Percentiles rank a stretch among this genome's conserved stretches.
Evolutionary conservation across 2,888 invertebrate species (phyloP).

Genomic region (Dasysyrphus tricinctus): DNA sequence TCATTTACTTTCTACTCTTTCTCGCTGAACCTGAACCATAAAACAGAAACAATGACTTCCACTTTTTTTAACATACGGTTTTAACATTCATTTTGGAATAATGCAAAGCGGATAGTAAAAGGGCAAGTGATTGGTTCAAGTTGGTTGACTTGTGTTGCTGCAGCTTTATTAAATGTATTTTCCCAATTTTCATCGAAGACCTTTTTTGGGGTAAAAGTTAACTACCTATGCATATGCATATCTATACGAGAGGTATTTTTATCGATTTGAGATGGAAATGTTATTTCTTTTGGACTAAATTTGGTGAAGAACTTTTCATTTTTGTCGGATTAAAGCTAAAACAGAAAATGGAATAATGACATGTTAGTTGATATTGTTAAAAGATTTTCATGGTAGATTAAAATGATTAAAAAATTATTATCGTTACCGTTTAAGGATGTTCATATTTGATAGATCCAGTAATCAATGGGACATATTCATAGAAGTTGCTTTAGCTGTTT

Average conservation of each 20-base stretch:
- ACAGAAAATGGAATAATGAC: no score
- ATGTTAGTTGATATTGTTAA: no score
- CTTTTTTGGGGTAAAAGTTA: constrained; percentile 9
- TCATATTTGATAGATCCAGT: no score
- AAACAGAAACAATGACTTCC: not conserved
- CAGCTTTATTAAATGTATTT: not conserved
- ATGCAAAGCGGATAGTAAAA: not conserved
- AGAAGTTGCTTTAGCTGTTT: no score
- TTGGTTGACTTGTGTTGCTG: not conserved
- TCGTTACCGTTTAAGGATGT: no score
- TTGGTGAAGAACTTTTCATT: no score
- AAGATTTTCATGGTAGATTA: no score
- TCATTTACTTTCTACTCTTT: constrained; percentile 35
- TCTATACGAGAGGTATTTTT: not conserved
- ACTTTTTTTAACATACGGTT: not conserved
- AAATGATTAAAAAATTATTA: no score
- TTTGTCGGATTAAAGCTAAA: not conserved
- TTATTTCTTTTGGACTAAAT: no score
- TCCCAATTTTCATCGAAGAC: not conserved
- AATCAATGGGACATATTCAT: no score
- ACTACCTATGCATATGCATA: not conserved
- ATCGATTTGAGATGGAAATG: not conserved
- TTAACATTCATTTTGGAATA: constrained; percentile 3
- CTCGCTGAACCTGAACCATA: constrained; percentile 22
- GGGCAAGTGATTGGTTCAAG: constrained; percentile 37